These are phyloP conservation scores for Tetranychus piercei DNA, from an alignment of 2,888 invertebrate genomes.

Conservation along the genomic window DNA sequence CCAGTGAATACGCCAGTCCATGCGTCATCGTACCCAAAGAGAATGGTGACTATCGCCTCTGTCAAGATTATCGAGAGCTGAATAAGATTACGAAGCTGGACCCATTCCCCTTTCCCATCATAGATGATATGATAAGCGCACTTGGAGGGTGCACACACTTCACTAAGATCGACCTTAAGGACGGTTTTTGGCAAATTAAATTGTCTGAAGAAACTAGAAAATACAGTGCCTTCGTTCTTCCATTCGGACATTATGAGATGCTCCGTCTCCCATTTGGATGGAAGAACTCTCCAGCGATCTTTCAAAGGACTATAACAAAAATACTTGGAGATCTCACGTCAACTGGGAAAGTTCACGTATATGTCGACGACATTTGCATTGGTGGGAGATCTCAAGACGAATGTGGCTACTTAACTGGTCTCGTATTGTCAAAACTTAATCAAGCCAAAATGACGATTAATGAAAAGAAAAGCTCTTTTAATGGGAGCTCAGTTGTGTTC, in stretches of 20 bases:
- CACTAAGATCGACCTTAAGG: too few species aligned
- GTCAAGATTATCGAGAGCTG: neutral
- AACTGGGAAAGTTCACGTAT: neutral
- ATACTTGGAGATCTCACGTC: neutral
- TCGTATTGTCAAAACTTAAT: neutral
- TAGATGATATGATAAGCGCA: neutral
- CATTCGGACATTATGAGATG: neutral
- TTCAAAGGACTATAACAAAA: neutral
- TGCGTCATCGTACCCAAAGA: neutral
- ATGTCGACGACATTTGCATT: slow-evolving; percentile 2
- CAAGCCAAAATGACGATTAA: neutral
- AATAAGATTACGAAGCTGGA: neutral
- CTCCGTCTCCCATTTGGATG: slow-evolving; percentile 1
- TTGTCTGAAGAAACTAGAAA: neutral
- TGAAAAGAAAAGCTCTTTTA: neutral
- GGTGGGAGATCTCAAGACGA: neutral
- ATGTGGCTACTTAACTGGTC: neutral
- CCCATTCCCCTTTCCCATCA: neutral
- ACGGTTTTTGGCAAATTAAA: too few species aligned
- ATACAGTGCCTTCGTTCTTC: neutral
- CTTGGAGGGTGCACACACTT: slow-evolving; percentile 9
- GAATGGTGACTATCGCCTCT: neutral
- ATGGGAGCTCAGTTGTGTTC: neutral
- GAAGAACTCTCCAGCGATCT: neutral
- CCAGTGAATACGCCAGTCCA: neutral